phyloP scores from a whole-genome alignment of 2,797 vertebrate genomes.

The Falco cherrug region DNA sequence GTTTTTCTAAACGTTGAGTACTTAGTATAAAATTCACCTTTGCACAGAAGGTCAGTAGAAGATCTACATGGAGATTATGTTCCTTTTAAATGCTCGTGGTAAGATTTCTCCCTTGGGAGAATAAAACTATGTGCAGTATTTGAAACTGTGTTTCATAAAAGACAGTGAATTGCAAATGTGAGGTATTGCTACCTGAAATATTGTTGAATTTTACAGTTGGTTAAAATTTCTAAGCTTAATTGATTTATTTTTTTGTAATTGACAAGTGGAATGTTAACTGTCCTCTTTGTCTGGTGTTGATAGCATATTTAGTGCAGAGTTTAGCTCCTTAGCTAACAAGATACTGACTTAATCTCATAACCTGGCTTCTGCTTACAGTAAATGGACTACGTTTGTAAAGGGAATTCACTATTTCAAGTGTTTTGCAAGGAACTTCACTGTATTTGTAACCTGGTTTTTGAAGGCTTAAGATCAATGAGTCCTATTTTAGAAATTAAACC shows the following conservation, averaged over 20 bases:
- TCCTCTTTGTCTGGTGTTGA: neutral
- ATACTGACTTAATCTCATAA: constrained; percentile 33
- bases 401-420: constrained; percentile 73
- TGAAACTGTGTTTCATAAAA: constrained; percentile 54
- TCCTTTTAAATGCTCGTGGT: constrained; percentile 18
- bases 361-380: constrained; percentile 77
- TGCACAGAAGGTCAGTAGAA: neutral
- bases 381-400: constrained; percentile 76
- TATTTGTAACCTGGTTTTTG: constrained; percentile 73
- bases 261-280: constrained; percentile 31
- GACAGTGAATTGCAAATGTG: constrained; percentile 4
- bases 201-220: neutral
- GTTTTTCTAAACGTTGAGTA: neutral
- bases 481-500: constrained; percentile 75
- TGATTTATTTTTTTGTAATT: neutral
- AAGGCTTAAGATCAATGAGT: constrained; percentile 72
- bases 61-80: neutral
- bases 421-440: constrained; percentile 73
- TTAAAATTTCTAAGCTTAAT: neutral
- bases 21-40: constrained; percentile 24
- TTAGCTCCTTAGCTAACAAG: constrained; percentile 18
- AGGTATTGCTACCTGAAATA: constrained; percentile 11
- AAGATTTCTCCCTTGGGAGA: constrained; percentile 22
- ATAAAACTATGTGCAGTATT: neutral
- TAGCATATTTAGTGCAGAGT: neutral